A percentile compares a stretch with the other conserved stretches of the same genome.
phyloP scores from a whole-genome alignment of 2,113 vertebrate species.

The human (Homo sapiens) region GRCh38 chr12:3494001-3494500 shows the following conservation, averaged over 20 bases:
- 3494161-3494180: neutral
- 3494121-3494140: neutral
- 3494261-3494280: neutral
- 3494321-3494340: neutral
- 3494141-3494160: neutral
- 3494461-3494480: neutral
- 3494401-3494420: neutral
- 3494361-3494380: neutral
- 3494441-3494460: neutral
- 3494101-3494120: neutral
- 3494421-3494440: neutral
- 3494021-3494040: constrained; percentile 47
- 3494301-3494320: neutral
- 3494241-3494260: neutral
- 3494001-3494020: constrained; percentile 61
- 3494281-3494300: too few relatives aligned
- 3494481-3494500: neutral
- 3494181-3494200: neutral
- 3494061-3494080: neutral
- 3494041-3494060: constrained; percentile 39
- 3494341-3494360: neutral
- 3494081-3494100: neutral
- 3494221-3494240: neutral
- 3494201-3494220: neutral
- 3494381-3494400: neutral